These are phyloP conservation scores for Tetheella fluctuosa DNA, from an alignment of 2,888 invertebrate species.

Conservation along the genomic window DNA sequence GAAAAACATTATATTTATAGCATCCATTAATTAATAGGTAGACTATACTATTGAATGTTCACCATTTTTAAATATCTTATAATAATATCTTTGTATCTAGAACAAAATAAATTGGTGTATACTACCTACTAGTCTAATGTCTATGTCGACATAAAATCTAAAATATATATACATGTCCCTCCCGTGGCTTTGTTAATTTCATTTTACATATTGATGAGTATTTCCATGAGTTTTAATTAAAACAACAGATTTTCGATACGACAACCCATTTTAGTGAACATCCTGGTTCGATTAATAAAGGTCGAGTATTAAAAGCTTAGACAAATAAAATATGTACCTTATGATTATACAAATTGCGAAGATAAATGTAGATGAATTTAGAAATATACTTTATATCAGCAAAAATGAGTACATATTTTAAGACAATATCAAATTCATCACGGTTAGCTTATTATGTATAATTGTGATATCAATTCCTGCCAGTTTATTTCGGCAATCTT, in stretches of 20 bases:
- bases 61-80: too few species aligned
- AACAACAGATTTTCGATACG: constrained; percentile 4
- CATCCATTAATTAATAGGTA: too few species aligned
- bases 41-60: too few species aligned
- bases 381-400: too few species aligned
- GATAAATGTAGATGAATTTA: neutral
- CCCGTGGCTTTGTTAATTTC: neutral
- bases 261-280: neutral
- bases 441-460: too few species aligned
- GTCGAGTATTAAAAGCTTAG: neutral
- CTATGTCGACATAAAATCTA: neutral
- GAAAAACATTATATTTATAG: neutral
- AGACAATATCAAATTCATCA: too few species aligned
- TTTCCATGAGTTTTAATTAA: neutral
- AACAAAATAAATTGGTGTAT: too few species aligned
- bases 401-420: too few species aligned
- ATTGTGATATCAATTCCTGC: too few species aligned
- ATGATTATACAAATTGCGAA: neutral
- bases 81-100: too few species aligned
- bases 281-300: neutral
- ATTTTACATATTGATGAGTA: constrained; percentile 1
- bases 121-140: too few species aligned
- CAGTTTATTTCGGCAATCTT: too few species aligned
- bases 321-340: neutral
- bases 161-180: neutral